Conservation (phyloP, 2,113 vertebrate species). For the Alligator sinensis region DNA sequence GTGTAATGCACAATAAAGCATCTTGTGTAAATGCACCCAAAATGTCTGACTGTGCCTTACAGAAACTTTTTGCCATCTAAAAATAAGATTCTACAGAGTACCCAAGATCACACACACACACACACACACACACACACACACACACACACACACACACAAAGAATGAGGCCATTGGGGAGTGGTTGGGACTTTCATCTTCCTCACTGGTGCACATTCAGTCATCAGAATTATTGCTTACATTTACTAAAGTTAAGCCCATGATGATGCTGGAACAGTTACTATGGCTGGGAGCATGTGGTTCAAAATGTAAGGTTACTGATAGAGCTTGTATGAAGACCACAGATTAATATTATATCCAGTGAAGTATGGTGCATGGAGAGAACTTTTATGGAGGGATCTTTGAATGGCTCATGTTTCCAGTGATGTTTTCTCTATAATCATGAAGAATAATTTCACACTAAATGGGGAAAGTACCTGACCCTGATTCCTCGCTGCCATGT, state of each 20-base stretch:
- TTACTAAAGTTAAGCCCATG: neutral
- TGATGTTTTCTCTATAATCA: neutral
- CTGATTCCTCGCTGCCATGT: neutral
- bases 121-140: neutral
- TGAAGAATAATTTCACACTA: fast-evolving
- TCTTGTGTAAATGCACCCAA: no score
- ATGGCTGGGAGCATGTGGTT: neutral
- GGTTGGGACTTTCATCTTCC: neutral
- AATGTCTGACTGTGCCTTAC: neutral
- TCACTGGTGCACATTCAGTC: neutral
- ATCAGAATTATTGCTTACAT: neutral
- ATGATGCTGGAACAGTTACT: neutral
- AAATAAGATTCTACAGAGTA: no score
- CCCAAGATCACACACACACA: no score
- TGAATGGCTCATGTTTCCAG: neutral
- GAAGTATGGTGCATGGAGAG: neutral
- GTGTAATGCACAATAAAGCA: no score
- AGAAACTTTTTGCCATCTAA: neutral
- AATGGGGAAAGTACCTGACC: neutral
- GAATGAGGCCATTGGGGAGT: neutral
- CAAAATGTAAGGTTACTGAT: neutral
- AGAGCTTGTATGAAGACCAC: fast-evolving
- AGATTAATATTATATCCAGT: neutral
- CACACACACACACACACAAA: neutral
- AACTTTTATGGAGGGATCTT: neutral